phyloP scores from a whole-genome alignment of 2,888 invertebrate genomes.

The Bombylius discolor region DNA sequence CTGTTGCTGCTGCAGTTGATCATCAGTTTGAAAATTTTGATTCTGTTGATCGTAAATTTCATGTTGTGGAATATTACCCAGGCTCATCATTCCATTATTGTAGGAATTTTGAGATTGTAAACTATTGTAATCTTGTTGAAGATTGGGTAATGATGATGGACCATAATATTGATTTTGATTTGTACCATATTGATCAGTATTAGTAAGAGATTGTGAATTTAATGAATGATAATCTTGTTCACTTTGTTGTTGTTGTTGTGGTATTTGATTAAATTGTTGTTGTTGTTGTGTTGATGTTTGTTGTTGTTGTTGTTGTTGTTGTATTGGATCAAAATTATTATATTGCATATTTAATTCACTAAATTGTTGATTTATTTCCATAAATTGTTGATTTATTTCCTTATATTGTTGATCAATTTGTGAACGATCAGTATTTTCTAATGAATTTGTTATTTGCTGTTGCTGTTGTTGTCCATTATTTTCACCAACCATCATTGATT shows the following conservation, averaged over 20 bases:
- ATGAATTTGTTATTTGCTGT: conserved; percentile 8
- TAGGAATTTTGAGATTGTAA: background rate
- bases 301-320: conserved; percentile 1
- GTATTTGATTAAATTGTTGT: conserved; percentile 11
- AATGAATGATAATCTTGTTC: too few species aligned
- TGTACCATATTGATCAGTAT: conserved; percentile 6
- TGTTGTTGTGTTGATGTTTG: conserved; percentile 5
- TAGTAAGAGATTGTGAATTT: background rate
- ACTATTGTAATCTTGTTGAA: background rate
- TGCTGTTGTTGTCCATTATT: conserved; percentile 19
- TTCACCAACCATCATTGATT: background rate
- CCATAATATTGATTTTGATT: background rate
- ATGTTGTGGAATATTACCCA: conserved; percentile 7
- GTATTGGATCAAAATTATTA: conserved; percentile 13
- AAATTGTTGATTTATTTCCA: conserved; percentile 33
- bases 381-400: conserved; percentile 34
- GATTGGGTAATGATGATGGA: background rate
- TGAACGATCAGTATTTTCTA: conserved; percentile 5
- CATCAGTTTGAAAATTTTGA: conserved; percentile 9
- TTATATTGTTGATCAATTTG: conserved; percentile 32
- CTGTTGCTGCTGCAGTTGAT: conserved; percentile 9
- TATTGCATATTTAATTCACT: conserved; percentile 32
- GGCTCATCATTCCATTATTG: background rate
- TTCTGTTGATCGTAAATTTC: conserved; percentile 11
- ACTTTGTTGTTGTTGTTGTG: conserved; percentile 13